Evolutionary conservation across 2,113 vertebrate species (phyloP).

Genomic region (Microcebus tavaratra): DNA sequence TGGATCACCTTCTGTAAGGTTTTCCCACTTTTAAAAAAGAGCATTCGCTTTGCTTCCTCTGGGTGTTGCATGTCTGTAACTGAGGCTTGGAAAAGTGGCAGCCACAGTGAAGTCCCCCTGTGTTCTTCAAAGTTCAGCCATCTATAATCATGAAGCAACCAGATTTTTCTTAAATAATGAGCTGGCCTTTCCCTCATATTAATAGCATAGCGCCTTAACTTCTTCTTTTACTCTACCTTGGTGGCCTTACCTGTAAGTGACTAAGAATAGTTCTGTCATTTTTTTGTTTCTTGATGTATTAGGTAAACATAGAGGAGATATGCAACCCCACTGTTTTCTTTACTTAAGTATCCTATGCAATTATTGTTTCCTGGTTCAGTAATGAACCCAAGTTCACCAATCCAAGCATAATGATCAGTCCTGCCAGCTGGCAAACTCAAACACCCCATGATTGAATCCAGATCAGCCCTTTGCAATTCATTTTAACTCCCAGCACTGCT

Average conservation of each 20-base stretch:
- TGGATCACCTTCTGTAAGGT: neutral
- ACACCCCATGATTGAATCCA: neutral
- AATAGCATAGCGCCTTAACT: neutral
- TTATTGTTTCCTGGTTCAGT: neutral
- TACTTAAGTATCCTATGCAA: neutral
- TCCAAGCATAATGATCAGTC: neutral
- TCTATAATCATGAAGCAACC: neutral
- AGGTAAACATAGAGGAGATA: neutral
- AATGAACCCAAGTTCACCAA: neutral
- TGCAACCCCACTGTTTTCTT: neutral
- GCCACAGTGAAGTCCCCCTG: neutral
- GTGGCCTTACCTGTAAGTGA: too few species aligned
- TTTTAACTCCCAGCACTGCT: neutral
- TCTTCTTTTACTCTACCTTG: neutral
- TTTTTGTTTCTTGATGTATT: too few species aligned
- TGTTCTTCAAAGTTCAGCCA: too few species aligned
- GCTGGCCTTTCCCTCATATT: neutral
- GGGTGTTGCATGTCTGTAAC: neutral
- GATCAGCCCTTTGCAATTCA: neutral
- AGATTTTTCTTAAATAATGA: neutral
- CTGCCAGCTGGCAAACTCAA: neutral
- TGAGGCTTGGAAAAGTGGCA: neutral
- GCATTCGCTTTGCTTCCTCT: neutral
- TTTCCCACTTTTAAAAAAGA: neutral
- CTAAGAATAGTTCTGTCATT: neutral